Evolutionary conservation across 2,113 vertebrate species (phyloP).

Genomic region (Sapajus apella): DNA sequence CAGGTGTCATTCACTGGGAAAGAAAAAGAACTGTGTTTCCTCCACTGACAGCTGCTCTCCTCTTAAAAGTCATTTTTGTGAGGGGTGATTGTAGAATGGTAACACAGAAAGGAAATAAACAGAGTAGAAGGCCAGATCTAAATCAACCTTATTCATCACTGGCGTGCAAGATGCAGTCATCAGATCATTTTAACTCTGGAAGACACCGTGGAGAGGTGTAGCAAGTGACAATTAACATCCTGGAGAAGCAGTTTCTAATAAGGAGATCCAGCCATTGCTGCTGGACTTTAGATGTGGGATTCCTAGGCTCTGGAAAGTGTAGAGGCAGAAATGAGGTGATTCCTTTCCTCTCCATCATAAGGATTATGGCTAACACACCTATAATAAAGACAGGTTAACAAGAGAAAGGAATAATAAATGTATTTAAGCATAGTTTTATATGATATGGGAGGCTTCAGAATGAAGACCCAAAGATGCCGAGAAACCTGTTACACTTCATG

Average conservation of each 20-base stretch:
- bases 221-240: background rate
- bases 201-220: background rate
- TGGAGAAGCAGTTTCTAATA: background rate
- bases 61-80: background rate
- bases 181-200: background rate
- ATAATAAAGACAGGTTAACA: background rate
- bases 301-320: background rate
- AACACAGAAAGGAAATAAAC: background rate
- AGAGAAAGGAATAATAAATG: background rate
- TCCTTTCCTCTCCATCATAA: background rate
- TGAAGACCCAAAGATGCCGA: background rate
- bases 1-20: background rate
- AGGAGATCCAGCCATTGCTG: background rate
- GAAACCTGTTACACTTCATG: background rate
- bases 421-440: background rate
- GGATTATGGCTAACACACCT: background rate
- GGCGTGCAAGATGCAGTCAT: background rate
- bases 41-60: background rate
- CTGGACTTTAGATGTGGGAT: background rate
- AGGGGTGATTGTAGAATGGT: background rate
- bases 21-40: background rate
- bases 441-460: background rate
- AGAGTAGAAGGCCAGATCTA: background rate
- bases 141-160: background rate
- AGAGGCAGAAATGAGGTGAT: background rate